Evolutionary conservation across 2,888 invertebrate genomes (phyloP).

Genomic region (Lasioglossum malachurum): DNA sequence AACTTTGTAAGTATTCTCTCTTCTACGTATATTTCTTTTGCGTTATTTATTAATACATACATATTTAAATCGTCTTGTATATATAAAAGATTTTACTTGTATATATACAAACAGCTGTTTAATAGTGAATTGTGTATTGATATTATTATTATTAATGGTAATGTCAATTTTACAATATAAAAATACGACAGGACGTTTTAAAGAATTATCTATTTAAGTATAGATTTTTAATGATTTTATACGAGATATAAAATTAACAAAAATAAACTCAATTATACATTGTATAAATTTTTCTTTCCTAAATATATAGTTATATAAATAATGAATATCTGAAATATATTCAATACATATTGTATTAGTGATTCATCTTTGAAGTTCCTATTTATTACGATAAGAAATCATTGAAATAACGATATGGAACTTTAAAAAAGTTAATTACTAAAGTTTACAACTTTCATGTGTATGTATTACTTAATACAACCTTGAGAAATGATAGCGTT

Average conservation of each 20-base stretch:
- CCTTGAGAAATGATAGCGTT: conserved; percentile 38
- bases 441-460: not conserved
- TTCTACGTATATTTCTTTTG: not conserved
- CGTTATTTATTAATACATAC: not conserved
- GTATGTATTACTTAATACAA: conserved; percentile 5
- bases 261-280: not conserved
- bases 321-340: not conserved
- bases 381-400: not conserved
- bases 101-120: too few species aligned
- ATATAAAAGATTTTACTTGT: not conserved
- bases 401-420: not conserved
- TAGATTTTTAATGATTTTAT: not conserved
- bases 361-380: not conserved
- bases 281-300: not conserved
- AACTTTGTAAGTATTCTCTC: conserved; percentile 25
- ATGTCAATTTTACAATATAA: too few species aligned
- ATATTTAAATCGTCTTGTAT: not conserved
- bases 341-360: not conserved
- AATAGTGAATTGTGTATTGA: too few species aligned
- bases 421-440: conserved; percentile 1
- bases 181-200: too few species aligned
- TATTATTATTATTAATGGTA: too few species aligned
- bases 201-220: too few species aligned
- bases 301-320: not conserved
- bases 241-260: not conserved